Conservation (phyloP, 2,888 invertebrate genomes). For the Adelognathus sp. region DNA sequence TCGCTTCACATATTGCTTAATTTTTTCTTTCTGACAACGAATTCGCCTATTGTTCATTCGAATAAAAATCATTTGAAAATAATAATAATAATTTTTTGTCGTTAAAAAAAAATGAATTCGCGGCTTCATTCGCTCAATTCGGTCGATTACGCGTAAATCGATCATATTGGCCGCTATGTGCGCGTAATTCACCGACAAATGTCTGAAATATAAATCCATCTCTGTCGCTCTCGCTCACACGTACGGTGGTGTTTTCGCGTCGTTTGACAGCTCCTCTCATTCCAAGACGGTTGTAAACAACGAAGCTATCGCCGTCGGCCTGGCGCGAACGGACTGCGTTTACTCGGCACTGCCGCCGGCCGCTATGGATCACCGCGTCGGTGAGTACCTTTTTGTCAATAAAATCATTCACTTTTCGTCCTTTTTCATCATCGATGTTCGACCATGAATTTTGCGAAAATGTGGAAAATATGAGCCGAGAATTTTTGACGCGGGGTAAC, state of each 20-base stretch:
- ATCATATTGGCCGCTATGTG: neutral
- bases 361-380: constrained; percentile 70
- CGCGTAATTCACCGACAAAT: neutral
- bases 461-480: neutral
- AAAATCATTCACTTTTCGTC: neutral
- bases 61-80: no score
- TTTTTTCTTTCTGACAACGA: constrained; percentile 2
- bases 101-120: neutral
- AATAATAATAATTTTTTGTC: no score
- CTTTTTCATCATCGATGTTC: neutral
- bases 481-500: neutral
- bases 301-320: constrained; percentile 56
- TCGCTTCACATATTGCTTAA: no score
- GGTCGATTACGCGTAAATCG: neutral
- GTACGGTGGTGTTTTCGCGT: no score
- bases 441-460: neutral
- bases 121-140: neutral
- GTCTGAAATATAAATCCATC: neutral
- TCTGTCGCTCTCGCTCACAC: constrained; percentile 13
- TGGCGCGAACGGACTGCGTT: constrained; percentile 66
- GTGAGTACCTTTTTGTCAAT: constrained; percentile 64
- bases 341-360: constrained; percentile 62
- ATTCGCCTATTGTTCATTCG: neutral
- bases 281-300: constrained; percentile 65
- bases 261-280: constrained; percentile 67